phyloP scores from a whole-genome alignment of 2,888 invertebrate genomes.

The Choreutis nemorana region DNA sequence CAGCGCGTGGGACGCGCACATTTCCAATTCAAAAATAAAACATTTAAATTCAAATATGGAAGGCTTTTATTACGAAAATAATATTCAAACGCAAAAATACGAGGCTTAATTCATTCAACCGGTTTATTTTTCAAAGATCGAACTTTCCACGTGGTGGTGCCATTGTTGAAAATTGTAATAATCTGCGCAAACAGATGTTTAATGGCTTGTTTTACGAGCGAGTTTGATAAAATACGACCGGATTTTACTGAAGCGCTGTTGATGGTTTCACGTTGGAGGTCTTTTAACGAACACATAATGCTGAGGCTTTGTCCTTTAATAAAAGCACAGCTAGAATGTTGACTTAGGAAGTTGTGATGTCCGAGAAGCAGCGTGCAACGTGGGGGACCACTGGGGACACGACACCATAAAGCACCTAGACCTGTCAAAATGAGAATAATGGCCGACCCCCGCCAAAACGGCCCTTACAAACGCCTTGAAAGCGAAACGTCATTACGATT shows the following conservation, averaged over 20 bases:
- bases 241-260: constrained; percentile 18
- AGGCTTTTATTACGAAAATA: constrained; percentile 32
- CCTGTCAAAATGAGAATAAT: constrained; percentile 9
- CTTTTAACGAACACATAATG: constrained; percentile 21
- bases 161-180: no score
- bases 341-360: constrained; percentile 23
- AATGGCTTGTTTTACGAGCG: constrained; percentile 27
- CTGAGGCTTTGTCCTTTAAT: constrained; percentile 21
- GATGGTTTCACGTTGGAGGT: constrained; percentile 23
- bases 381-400: constrained; percentile 46
- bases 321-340: constrained; percentile 48
- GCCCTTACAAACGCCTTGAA: no score
- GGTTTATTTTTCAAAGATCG: no score
- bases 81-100: no score
- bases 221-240: constrained; percentile 24
- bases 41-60: constrained; percentile 37
- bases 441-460: no score
- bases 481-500: no score
- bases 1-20: constrained; percentile 27
- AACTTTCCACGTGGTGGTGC: no score
- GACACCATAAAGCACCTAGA: constrained; percentile 8
- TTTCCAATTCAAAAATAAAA: constrained; percentile 27
- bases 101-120: no score
- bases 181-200: constrained; percentile 33
- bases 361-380: no score